These are phyloP conservation scores for Nematolebias whitei DNA, from an alignment of 2,113 vertebrate genomes.

Conservation along the genomic window DNA sequence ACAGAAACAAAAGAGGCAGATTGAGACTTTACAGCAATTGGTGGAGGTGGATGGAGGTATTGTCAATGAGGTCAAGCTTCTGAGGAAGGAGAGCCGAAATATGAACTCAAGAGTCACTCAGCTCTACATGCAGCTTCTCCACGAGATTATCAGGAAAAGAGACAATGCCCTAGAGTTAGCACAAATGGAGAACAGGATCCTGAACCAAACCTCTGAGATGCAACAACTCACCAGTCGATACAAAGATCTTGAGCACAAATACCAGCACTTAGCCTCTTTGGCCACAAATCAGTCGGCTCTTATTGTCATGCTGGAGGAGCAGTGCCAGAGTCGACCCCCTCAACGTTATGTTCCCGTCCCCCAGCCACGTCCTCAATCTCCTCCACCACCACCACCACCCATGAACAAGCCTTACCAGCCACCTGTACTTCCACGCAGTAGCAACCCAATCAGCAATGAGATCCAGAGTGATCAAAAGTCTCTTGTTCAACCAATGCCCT, in stretches of 20 bases:
- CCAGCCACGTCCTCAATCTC: slow-evolving; percentile 75
- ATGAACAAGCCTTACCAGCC: slow-evolving; percentile 84
- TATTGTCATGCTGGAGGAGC: slow-evolving; percentile 91
- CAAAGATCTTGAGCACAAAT: slow-evolving; percentile 97
- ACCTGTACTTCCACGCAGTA: slow-evolving; percentile 85
- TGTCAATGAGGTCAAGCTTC: slow-evolving; percentile 95
- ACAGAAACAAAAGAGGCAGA: slow-evolving; percentile 97
- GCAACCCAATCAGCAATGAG: slow-evolving; percentile 95
- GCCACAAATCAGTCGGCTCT: slow-evolving; percentile 93
- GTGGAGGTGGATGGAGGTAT: slow-evolving; percentile 98
- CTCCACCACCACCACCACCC: slow-evolving; percentile 70
- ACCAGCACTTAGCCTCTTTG: slow-evolving; percentile 90
- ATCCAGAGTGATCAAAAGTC: slow-evolving; percentile 96
- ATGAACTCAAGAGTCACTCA: slow-evolving; percentile 99
- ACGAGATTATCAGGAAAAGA: slow-evolving; percentile 97
- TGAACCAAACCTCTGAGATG: slow-evolving; percentile 98
- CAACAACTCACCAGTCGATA: slow-evolving; percentile 92
- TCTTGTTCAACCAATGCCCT: slow-evolving; percentile 88
- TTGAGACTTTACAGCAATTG: slow-evolving; percentile 94
- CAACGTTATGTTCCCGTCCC: slow-evolving; percentile 74
- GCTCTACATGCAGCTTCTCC: slow-evolving; percentile 97
- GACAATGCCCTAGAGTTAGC: slow-evolving; percentile 95
- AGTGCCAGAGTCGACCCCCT: slow-evolving; percentile 84
- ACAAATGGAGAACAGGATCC: slow-evolving; percentile 94
- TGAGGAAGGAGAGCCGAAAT: slow-evolving; percentile 97